Evolutionary conservation across 2,888 invertebrate species (phyloP).

Genomic region (Spilosoma lubricipeda): DNA sequence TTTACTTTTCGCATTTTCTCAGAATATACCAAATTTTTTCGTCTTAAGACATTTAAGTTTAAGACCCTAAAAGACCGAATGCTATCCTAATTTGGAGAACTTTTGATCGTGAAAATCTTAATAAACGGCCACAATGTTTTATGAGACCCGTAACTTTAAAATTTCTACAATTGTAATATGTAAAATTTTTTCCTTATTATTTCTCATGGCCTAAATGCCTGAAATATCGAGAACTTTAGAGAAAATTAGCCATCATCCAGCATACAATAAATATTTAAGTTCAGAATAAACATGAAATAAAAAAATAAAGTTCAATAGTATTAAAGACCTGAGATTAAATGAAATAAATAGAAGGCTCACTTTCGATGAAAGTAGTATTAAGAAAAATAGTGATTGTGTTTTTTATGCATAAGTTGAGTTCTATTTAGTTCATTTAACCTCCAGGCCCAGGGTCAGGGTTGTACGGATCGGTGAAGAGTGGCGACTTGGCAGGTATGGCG

Average conservation of each 20-base stretch:
- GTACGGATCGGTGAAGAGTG: conserved; percentile 93
- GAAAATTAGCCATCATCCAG: background rate
- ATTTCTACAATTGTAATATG: too few species aligned
- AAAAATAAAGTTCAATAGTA: background rate
- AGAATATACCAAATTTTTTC: too few species aligned
- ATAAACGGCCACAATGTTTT: too few species aligned
- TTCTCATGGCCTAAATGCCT: too few species aligned
- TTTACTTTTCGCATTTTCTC: too few species aligned
- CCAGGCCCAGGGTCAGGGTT: conserved; percentile 91
- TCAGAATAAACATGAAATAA: background rate
- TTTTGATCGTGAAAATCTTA: too few species aligned
- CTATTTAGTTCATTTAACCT: conserved; percentile 53
- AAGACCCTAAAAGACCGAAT: too few species aligned
- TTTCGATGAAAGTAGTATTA: conserved; percentile 7
- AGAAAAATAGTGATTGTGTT: background rate
- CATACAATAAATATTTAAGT: background rate
- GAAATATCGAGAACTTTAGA: too few species aligned
- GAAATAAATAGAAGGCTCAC: conserved; percentile 19
- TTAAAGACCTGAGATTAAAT: background rate
- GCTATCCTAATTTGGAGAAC: too few species aligned
- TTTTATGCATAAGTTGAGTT: background rate
- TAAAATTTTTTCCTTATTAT: too few species aligned
- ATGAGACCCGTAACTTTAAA: too few species aligned
- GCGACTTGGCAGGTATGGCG: conserved; percentile 88
- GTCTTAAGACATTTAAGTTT: too few species aligned